These are phyloP conservation scores for Ammodytes dubius DNA, from an alignment of 2,113 vertebrate genomes.

Conservation along the genomic window DNA sequence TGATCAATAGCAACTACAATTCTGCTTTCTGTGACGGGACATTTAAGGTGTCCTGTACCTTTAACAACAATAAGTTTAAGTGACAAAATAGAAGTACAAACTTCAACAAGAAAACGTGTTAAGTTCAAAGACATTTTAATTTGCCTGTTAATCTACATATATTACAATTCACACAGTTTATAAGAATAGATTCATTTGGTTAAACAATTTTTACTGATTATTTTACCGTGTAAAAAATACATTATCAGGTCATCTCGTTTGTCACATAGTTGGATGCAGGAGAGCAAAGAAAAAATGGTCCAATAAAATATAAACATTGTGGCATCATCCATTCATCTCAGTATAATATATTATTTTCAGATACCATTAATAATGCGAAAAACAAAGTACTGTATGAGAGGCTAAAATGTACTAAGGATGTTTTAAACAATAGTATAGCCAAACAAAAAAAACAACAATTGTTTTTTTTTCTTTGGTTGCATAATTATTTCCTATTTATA, in stretches of 20 bases:
- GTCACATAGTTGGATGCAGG: slow-evolving; percentile 8
- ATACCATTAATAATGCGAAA: slow-evolving; percentile 55
- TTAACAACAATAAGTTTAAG: neutral
- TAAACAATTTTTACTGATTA: slow-evolving; percentile 54
- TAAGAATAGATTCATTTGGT: slow-evolving; percentile 58
- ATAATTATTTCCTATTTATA: slow-evolving; percentile 42
- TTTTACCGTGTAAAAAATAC: slow-evolving; percentile 44
- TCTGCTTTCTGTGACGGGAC: neutral
- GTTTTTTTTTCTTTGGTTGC: slow-evolving; percentile 1
- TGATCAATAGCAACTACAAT: neutral
- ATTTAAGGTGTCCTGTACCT: neutral
- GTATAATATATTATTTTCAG: slow-evolving; percentile 70
- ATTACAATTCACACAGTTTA: slow-evolving; percentile 52
- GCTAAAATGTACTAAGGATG: slow-evolving; percentile 35
- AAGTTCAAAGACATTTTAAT: slow-evolving; percentile 53
- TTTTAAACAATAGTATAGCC: slow-evolving; percentile 22
- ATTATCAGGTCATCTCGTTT: neutral
- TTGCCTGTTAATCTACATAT: slow-evolving; percentile 45
- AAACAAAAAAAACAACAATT: slow-evolving; percentile 4
- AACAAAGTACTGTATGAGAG: slow-evolving; percentile 17
- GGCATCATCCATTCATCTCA: slow-evolving; percentile 23
- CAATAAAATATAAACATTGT: slow-evolving; percentile 23
- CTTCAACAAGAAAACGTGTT: neutral
- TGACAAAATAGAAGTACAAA: neutral
- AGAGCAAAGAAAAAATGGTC: slow-evolving; percentile 6